These are phyloP conservation scores for Nycticryphes semicollaris DNA, from an alignment of 2,113 vertebrate species.

Conservation along the genomic window DNA sequence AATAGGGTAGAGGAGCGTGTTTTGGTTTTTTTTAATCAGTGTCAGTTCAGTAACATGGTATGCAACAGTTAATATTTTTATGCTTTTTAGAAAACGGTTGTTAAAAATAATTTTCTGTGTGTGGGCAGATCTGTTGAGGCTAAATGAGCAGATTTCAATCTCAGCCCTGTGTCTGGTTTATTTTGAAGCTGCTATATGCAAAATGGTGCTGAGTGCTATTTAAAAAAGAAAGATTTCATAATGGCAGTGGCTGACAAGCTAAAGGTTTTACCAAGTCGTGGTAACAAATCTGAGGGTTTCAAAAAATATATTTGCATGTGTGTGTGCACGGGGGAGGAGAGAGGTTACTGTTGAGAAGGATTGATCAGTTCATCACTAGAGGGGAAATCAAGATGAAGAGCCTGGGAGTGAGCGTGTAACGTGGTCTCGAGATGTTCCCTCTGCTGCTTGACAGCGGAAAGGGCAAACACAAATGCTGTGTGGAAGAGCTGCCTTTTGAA, in stretches of 20 bases:
- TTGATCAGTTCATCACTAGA: not conserved
- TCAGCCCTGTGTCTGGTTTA: not conserved
- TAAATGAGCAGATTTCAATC: not conserved
- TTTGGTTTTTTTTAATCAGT: not conserved
- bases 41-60: not conserved
- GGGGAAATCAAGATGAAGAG: not conserved
- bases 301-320: not conserved
- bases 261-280: not conserved
- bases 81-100: not conserved
- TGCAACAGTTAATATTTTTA: not conserved
- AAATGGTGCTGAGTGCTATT: not conserved
- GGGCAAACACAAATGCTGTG: not conserved
- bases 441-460: not conserved
- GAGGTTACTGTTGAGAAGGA: not conserved
- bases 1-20: not conserved
- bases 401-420: not conserved
- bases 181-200: not conserved
- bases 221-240: not conserved
- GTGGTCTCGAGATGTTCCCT: not conserved
- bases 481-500: not conserved
- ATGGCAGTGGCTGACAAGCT: not conserved
- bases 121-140: not conserved
- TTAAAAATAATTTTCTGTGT: not conserved
- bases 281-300: not conserved
- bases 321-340: fast-evolving